A percentile compares a stretch with the other conserved stretches of the same genome.
phyloP scores from a whole-genome alignment of 2,888 invertebrate genomes.

The Caradrina kadenii region DNA sequence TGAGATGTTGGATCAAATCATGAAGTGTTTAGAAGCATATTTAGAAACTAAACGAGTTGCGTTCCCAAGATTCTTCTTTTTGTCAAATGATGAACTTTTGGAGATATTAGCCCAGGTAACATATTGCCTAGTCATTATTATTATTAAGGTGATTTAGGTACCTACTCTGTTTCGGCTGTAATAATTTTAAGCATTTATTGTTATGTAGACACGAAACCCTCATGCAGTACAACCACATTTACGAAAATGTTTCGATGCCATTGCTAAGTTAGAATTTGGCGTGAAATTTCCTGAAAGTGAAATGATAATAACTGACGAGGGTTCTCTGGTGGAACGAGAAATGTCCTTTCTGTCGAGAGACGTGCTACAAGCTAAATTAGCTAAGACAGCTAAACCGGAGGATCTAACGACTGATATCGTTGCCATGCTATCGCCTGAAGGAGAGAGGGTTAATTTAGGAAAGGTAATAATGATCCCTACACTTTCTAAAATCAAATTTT shows the following conservation, averaged over 20 bases:
- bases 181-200: background rate
- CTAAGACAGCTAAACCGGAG: conserved; percentile 81
- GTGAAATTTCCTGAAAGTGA: conserved; percentile 88
- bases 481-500: no score
- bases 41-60: conserved; percentile 96
- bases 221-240: conserved; percentile 97
- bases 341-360: conserved; percentile 85
- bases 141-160: background rate
- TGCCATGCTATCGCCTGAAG: conserved; percentile 97
- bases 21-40: conserved; percentile 97
- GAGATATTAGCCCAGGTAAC: conserved; percentile 96
- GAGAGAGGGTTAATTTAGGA: conserved; percentile 94
- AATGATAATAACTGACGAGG: conserved; percentile 90
- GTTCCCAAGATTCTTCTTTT: conserved; percentile 97
- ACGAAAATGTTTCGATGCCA: conserved; percentile 97
- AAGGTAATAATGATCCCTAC: conserved; percentile 87
- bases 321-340: conserved; percentile 83
- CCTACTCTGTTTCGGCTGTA: background rate
- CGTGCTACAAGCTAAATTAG: conserved; percentile 82
- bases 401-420: conserved; percentile 95
- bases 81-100: conserved; percentile 96
- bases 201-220: conserved; percentile 93
- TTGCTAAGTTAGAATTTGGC: conserved; percentile 94
- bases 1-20: conserved; percentile 95
- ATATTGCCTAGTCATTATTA: background rate